Base-by-base conservation (phyloP, 2,888 invertebrate species). In the Steinernema carpocapsae region DNA sequence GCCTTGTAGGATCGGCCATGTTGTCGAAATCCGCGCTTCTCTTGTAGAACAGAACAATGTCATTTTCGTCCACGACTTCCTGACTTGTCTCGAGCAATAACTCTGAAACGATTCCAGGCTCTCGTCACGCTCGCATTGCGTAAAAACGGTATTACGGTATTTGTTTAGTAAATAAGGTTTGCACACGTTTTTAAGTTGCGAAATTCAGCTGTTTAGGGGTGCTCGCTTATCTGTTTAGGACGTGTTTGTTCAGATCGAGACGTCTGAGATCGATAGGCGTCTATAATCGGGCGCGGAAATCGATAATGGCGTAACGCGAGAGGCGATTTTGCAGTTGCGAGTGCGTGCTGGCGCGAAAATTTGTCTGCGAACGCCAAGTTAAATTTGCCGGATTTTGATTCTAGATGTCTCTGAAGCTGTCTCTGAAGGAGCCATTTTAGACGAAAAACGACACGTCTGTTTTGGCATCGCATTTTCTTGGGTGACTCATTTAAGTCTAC, bases 101-200 rank as follows among this genome's bases (percentile, higher is more conserved):
- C 24, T 56, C 56, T 56, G 56, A 10, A 56, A 26, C 10, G 12
- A 6, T 10, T 24, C 56, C 12, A 7, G 19, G 56, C 24, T 56
- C 56, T 24, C 56, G 48, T n/a, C 48, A 48, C 48, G 48, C 17
- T 10, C 6, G n/a, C 6, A 10, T 19, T 48, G 48, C 6, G 48
- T 10, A 19, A 17, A 4, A 17, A 48, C 10, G 48, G n/a, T n/a
- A n/a, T 17, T 6, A 17, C 48, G 14, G 14, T 43, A 19, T 48
- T 48, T 48, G 48, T 48, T 48, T 48, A 48, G 48, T 48, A 48
- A 48, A 48, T 48, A 48, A n/a, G 19, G n/a, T n/a, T n/a, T n/a
- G n/a, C n/a, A n/a, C n/a, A n/a, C n/a, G n/a, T n/a, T n/a, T n/a
- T n/a, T n/a, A n/a, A n/a, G n/a, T n/a, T n/a, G n/a, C n/a, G n/a